Conservation (phyloP, 2,113 vertebrate genomes). For the Tachuris rubrigastra region DNA sequence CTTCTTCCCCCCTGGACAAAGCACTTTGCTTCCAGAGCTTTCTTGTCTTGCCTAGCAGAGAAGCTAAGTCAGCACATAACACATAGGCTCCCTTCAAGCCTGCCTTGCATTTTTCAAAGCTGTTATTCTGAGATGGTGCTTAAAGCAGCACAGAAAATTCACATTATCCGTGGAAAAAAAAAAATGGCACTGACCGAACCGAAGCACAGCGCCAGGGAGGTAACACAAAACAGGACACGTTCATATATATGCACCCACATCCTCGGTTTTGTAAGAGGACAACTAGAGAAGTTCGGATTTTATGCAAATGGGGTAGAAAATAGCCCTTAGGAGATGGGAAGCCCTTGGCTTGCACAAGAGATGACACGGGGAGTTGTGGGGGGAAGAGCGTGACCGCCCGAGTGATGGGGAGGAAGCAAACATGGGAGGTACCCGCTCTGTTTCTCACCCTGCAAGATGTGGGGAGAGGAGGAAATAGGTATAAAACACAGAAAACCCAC, state of each 20-base stretch:
- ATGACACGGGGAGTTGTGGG: fast-evolving
- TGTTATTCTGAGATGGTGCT: neutral
- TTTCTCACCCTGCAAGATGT: neutral
- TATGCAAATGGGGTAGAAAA: neutral
- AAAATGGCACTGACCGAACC: neutral
- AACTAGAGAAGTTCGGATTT: neutral
- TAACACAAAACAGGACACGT: neutral
- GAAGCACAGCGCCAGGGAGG: neutral
- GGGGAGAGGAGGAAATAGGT: neutral
- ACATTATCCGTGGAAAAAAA: neutral
- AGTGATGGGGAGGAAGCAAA: neutral
- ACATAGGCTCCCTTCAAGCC: neutral
- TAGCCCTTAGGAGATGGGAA: neutral
- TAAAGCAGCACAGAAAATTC: neutral
- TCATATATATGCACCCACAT: neutral
- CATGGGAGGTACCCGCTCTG: neutral
- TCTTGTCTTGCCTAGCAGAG: slow-evolving; percentile 13
- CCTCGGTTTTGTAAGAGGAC: neutral
- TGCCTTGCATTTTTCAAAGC: neutral
- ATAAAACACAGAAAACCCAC: neutral
- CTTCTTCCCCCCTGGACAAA: slow-evolving; percentile 20
- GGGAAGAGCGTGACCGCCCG: neutral
- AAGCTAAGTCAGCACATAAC: slow-evolving; percentile 38
- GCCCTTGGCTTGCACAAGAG: neutral
- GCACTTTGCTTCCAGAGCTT: neutral